Conservation (phyloP, 2,113 vertebrate genomes). For the Leiothrix lutea region DNA sequence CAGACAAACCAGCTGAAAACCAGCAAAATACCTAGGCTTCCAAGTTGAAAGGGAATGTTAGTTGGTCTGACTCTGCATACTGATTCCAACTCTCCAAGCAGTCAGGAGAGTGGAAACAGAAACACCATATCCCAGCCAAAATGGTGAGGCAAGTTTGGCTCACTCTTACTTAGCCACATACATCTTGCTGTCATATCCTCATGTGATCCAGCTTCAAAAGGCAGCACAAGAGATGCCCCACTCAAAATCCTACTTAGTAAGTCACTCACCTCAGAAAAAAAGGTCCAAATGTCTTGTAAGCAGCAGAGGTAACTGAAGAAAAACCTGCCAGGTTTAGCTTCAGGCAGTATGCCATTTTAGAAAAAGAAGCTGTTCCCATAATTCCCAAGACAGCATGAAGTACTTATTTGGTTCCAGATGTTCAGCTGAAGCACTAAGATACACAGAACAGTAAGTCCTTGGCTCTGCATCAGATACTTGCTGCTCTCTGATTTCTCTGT, state of each 20-base stretch:
- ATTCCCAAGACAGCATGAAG: background rate
- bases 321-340: background rate
- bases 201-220: background rate
- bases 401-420: conserved; percentile 20
- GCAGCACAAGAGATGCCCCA: background rate
- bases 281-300: background rate
- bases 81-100: background rate
- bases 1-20: background rate
- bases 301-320: background rate
- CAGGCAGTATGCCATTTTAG: background rate
- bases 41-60: background rate
- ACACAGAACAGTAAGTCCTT: background rate
- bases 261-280: background rate
- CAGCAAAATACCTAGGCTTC: background rate
- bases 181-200: background rate
- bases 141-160: background rate
- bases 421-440: background rate
- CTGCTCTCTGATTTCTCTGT: background rate
- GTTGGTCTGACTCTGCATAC: background rate
- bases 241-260: background rate
- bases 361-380: background rate
- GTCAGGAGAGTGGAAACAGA: background rate
- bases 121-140: background rate
- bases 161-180: background rate
- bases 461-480: background rate